Conservation (phyloP, 2,797 vertebrate genomes). For the Limosa lapponica region DNA sequence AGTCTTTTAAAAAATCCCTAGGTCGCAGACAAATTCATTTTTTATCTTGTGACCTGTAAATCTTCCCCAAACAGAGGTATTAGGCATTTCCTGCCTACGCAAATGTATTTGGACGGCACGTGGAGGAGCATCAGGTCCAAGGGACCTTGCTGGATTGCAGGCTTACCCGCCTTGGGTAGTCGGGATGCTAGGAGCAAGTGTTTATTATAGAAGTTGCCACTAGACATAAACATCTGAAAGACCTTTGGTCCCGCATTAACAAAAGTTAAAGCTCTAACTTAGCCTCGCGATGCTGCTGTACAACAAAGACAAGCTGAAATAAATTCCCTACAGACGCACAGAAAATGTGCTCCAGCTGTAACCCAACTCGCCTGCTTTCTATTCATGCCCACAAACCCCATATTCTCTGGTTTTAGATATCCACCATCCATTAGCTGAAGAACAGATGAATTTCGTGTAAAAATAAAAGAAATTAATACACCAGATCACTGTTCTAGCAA, state of each 20-base stretch:
- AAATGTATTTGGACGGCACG: background rate
- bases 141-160: background rate
- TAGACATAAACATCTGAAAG: background rate
- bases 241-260: slow-evolving; percentile 5
- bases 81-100: background rate
- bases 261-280: slow-evolving; percentile 34
- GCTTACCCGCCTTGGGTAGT: background rate
- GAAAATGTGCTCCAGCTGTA: slow-evolving; percentile 45
- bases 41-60: background rate
- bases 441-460: background rate
- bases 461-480: slow-evolving; percentile 19
- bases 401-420: background rate
- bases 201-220: background rate
- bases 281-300: background rate
- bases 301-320: slow-evolving; percentile 44
- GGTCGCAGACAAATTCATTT: background rate
- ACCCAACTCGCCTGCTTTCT: background rate
- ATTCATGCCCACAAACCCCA: background rate
- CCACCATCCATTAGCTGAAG: background rate
- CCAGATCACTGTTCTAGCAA: background rate
- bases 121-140: background rate
- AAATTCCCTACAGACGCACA: slow-evolving; percentile 13
- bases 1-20: background rate
- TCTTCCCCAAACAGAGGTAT: background rate
- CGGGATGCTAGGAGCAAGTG: background rate